Base-by-base conservation (phyloP, 2,797 vertebrate genomes). In the Diplodus sargus region DNA sequence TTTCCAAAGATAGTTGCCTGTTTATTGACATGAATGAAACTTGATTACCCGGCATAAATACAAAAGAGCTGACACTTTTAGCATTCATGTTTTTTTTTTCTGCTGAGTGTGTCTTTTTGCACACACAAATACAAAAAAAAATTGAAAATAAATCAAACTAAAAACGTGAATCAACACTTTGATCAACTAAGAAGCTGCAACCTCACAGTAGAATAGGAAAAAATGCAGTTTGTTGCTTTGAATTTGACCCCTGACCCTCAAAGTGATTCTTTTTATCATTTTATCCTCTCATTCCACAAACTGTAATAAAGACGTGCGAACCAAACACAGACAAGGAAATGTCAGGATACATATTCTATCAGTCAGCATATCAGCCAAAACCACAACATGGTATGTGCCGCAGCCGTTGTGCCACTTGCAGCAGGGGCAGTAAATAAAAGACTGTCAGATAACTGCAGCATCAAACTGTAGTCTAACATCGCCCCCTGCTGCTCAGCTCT, bases 401-500 rank as follows among this genome's bases (percentile, higher is more conserved):
- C 1, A 66, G 63, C n/a, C 34, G 65, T 23, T 43, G 12, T 54
- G 39, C 25, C 6, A 20, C 16, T 28, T 34, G 42, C 3, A 34
- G 8, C n/a, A 8, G 8, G 30, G 2, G 3, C 15, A 52, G 48
- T 11, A 10, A 60, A 22, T n/a, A 25, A 43, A 20, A 23, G 2
- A 14, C 4, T 4, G 30, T 62, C 42, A n/a, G 4, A 65, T 49
- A 61, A 23, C 2, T 4, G 25, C 42, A 3, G 5, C 25, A 45
- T 60, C 12, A 48, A 59, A 61, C 69, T 43, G 16, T 22, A 14
- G 77, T 68, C 45, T 15, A 28, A 10, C 52, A 66, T n/a, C 47
- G 0, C 89, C 90, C 78, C 78, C 92, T 91, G 79, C 81, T 85
- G 93, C 15, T 54, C 72, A 63, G 0, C 49, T 20, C 1, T 56